Conservation (phyloP, 2,888 invertebrate species). For the Lithophane ornitopus region DNA sequence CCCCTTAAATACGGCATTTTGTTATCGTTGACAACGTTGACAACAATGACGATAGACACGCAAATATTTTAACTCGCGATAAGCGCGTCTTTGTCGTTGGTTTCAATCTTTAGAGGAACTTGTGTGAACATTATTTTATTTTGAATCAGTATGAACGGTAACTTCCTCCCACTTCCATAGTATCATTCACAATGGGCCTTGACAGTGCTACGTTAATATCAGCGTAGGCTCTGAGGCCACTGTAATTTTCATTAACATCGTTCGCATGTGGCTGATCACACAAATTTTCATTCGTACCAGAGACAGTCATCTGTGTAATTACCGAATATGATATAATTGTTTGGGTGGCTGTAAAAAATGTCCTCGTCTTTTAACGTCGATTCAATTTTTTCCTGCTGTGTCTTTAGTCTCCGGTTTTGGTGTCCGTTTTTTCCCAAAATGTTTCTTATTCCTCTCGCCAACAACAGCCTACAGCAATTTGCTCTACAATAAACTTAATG, state of each 20-base stretch:
- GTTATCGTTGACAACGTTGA: constrained; percentile 64
- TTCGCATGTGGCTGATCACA: constrained; percentile 71
- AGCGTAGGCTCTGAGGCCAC: constrained; percentile 80
- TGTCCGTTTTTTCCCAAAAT: constrained; percentile 40
- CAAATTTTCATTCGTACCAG: constrained; percentile 69
- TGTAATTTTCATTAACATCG: constrained; percentile 76
- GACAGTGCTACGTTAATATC: constrained; percentile 77
- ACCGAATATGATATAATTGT: constrained; percentile 72
- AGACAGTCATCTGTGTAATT: constrained; percentile 71
- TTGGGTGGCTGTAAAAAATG: constrained; percentile 64
- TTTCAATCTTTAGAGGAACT: constrained; percentile 46
- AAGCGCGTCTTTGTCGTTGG: constrained; percentile 62
- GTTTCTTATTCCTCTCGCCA: constrained; percentile 42
- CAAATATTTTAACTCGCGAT: constrained; percentile 63
- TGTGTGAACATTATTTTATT: constrained; percentile 46
- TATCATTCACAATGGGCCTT: constrained; percentile 72
- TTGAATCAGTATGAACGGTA: constrained; percentile 54
- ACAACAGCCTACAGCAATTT: constrained; percentile 61
- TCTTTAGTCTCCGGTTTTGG: constrained; percentile 15
- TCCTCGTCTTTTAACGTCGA: constrained; percentile 45
- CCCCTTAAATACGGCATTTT: constrained; percentile 61
- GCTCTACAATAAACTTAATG: constrained; percentile 77
- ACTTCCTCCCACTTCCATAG: constrained; percentile 57
- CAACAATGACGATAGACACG: constrained; percentile 57
- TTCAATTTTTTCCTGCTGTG: constrained; percentile 16